These are phyloP conservation scores for Brenthis daphne DNA, from an alignment of 2,888 invertebrate genomes.

Conservation along the genomic window DNA sequence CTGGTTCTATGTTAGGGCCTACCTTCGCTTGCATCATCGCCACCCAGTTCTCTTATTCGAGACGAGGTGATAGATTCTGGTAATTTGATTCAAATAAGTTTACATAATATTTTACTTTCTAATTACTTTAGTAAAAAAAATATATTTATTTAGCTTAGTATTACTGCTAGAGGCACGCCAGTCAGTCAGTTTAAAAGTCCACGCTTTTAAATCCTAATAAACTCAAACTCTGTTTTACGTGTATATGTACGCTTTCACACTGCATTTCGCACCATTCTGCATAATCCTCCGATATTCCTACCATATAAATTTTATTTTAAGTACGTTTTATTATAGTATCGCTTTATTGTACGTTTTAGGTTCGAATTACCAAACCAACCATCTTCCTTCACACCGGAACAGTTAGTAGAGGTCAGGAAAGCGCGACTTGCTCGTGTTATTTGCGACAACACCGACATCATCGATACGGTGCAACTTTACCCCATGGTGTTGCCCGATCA, in stretches of 20 bases:
- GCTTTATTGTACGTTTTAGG: conserved; percentile 59
- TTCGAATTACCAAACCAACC: conserved; percentile 96
- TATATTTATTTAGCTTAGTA: neutral
- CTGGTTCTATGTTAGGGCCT: conserved; percentile 96
- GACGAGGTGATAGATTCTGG: conserved; percentile 97
- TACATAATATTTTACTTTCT: neutral
- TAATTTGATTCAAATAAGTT: conserved; percentile 48
- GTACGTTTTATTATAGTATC: conserved; percentile 1
- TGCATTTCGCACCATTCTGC: too few species aligned
- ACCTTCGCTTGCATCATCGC: conserved; percentile 97
- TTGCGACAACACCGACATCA: conserved; percentile 95
- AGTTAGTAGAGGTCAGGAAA: conserved; percentile 91
- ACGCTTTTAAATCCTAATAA: too few species aligned
- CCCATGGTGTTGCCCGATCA: conserved; percentile 96
- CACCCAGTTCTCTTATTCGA: conserved; percentile 94
- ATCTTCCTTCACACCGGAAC: conserved; percentile 93
- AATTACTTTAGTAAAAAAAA: neutral
- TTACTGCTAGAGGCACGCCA: too few species aligned
- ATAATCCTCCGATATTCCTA: too few species aligned
- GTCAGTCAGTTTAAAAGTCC: too few species aligned
- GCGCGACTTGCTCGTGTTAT: conserved; percentile 90
- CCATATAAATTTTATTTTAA: too few species aligned
- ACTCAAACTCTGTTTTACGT: too few species aligned
- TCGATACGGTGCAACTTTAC: conserved; percentile 94
- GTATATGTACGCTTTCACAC: too few species aligned